phyloP scores from a whole-genome alignment of 1,140 invertebrate genomes.

The Lamellibrachia luymesi region DNA sequence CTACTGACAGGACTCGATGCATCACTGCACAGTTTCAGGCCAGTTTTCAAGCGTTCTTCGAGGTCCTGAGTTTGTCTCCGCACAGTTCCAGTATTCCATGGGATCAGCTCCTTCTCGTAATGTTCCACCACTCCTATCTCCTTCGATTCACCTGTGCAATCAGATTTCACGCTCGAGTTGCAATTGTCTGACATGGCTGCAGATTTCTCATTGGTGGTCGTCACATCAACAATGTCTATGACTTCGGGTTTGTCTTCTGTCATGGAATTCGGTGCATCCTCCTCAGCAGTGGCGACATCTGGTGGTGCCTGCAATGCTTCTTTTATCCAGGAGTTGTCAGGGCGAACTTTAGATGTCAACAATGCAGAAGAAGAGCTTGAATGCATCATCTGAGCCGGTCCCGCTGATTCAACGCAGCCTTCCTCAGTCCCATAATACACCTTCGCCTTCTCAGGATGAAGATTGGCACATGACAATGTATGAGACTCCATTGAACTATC shows the following conservation, averaged over 20 bases:
- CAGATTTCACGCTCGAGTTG: conserved; percentile 23
- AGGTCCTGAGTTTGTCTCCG: conserved; percentile 65
- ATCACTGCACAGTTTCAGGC: not conserved
- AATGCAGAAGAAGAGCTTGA: conserved; percentile 15
- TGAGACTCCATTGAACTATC: not conserved
- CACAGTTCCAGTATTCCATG: conserved; percentile 64
- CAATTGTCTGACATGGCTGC: not conserved
- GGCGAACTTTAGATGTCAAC: conserved; percentile 22
- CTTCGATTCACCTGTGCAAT: conserved; percentile 31
- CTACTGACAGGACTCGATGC: conserved; percentile 15
- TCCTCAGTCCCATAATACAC: not conserved
- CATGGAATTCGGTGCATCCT: not conserved
- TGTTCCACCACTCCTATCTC: conserved; percentile 35
- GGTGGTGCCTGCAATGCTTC: not conserved
- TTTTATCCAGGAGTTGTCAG: conserved; percentile 24
- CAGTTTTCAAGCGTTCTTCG: conserved; percentile 57
- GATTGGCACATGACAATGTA: not conserved
- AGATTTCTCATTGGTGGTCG: not conserved
- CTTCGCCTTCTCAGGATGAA: conserved; percentile 2
- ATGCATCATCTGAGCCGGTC: not conserved
- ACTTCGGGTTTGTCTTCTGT: conserved; percentile 7
- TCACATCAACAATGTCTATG: not conserved
- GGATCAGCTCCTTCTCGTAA: conserved; percentile 67
- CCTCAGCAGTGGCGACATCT: not conserved
- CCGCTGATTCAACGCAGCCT: not conserved